These are phyloP conservation scores for Corythornis leucogaster DNA, from an alignment of 2,797 vertebrate species.

Conservation along the genomic window DNA sequence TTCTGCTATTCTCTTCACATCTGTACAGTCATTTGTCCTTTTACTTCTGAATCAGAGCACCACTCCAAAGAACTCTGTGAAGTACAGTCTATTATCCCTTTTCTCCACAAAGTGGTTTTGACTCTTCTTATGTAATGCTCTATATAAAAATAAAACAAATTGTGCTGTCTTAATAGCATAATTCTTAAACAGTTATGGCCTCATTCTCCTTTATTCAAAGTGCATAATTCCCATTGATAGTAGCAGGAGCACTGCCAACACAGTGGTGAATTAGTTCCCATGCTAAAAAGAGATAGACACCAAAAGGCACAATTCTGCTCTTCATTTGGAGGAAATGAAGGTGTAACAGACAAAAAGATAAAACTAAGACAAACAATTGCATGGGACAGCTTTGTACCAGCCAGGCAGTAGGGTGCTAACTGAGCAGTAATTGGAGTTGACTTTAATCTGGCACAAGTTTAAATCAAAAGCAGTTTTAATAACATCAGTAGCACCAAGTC, in stretches of 20 bases:
- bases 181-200: conserved; percentile 64
- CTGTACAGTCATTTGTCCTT: conserved; percentile 41
- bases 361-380: background rate
- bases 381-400: background rate
- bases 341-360: background rate
- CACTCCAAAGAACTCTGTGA: conserved; percentile 4
- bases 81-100: conserved; percentile 36
- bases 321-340: conserved; percentile 17
- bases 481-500: background rate
- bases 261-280: conserved; percentile 5
- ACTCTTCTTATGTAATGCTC: conserved; percentile 36
- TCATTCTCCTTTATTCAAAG: conserved; percentile 44
- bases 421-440: background rate
- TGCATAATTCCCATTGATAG: conserved; percentile 47
- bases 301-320: background rate
- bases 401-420: background rate
- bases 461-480: background rate
- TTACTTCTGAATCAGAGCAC: conserved; percentile 36
- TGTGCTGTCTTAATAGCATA: conserved; percentile 43
- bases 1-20: conserved; percentile 8
- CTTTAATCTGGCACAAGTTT: background rate
- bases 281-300: conserved; percentile 5
- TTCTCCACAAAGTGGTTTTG: background rate
- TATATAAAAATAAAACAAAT: conserved; percentile 51
- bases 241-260: conserved; percentile 54